phyloP scores from a whole-genome alignment of 2,888 invertebrate species.

The Laspeyria flexula region DNA sequence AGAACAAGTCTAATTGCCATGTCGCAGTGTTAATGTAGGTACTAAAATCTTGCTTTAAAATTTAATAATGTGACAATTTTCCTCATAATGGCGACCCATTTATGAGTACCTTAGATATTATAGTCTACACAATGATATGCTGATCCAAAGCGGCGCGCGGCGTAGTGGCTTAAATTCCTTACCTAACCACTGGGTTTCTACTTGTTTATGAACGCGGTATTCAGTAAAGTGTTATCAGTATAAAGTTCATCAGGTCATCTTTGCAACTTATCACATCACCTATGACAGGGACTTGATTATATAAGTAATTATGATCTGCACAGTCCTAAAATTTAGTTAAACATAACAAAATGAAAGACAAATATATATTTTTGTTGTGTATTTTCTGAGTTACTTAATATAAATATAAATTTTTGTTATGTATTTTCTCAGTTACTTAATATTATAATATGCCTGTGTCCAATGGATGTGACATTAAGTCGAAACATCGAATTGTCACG shows the following conservation, averaged over 20 bases:
- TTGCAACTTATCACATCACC: constrained; percentile 30
- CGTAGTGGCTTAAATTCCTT: too few species aligned
- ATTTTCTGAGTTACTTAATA: constrained; percentile 6
- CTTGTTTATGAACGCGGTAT: neutral
- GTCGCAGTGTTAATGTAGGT: neutral
- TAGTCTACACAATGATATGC: too few species aligned
- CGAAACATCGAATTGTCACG: constrained; percentile 27
- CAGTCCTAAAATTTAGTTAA: neutral
- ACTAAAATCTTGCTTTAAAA: neutral
- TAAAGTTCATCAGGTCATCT: constrained; percentile 19
- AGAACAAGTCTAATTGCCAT: neutral
- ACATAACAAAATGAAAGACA: too few species aligned
- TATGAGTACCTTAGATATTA: too few species aligned
- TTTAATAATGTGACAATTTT: neutral
- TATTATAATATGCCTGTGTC: constrained; percentile 17
- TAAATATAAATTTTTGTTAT: neutral
- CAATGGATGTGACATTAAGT: constrained; percentile 21
- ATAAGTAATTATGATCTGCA: constrained; percentile 12
- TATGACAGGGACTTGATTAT: constrained; percentile 28
- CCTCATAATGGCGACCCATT: too few species aligned
- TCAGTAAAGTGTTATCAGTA: constrained; percentile 15
- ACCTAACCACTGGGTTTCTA: too few species aligned
- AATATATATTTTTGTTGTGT: neutral
- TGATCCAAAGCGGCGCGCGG: too few species aligned
- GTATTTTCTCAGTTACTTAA: constrained; percentile 13